Evolutionary conservation across 2,113 vertebrate species (phyloP).

Genomic region (Scopus umbretta): DNA sequence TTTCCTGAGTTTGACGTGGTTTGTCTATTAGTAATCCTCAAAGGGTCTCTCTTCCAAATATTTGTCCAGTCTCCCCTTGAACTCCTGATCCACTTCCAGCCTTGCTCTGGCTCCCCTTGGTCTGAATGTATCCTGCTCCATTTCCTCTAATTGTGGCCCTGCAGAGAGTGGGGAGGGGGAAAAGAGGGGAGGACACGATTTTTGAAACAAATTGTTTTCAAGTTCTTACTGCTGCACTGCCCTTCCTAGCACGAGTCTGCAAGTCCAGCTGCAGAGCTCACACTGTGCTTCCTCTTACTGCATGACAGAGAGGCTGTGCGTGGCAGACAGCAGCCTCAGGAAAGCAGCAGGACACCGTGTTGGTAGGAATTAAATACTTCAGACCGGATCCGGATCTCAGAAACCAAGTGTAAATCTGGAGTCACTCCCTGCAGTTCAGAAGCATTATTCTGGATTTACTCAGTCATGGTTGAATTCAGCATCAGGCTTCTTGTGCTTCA

Average conservation of each 20-base stretch:
- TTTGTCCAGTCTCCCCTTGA: background rate
- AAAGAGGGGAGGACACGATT: background rate
- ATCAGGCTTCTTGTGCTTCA: background rate
- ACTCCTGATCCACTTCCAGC: background rate
- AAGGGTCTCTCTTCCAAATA: background rate
- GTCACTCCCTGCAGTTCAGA: background rate
- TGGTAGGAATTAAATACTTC: constrained; percentile 3
- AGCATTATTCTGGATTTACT: background rate
- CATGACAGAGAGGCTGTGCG: background rate
- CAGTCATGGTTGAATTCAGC: background rate
- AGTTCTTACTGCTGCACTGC: background rate
- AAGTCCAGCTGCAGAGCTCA: constrained; percentile 26
- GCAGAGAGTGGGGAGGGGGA: background rate
- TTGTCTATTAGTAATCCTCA: background rate
- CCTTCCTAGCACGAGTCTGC: background rate
- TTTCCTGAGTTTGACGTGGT: background rate
- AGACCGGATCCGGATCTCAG: background rate
- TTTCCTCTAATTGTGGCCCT: constrained; percentile 17
- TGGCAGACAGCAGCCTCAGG: background rate
- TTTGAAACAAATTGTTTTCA: background rate
- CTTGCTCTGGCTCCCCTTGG: background rate
- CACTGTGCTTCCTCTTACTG: background rate
- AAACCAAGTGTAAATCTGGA: background rate
- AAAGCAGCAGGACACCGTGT: background rate
- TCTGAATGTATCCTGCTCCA: background rate